These are phyloP conservation scores for Micromys minutus DNA, from an alignment of 2,113 vertebrate species.

Conservation along the genomic window DNA sequence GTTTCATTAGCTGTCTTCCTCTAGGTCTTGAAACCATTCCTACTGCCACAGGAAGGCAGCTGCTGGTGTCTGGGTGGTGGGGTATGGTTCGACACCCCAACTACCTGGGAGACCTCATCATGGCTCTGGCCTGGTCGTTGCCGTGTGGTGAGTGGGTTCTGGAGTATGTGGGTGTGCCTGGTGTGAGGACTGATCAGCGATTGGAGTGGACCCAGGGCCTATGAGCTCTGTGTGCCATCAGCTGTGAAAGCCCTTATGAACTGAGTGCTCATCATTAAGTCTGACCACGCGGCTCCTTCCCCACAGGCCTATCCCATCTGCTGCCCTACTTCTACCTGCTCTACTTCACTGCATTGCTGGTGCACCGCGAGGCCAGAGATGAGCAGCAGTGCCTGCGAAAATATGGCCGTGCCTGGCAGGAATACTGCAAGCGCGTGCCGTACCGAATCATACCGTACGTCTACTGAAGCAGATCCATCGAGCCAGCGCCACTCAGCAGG, in stretches of 20 bases:
- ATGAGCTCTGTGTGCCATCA: not conserved
- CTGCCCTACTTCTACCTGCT: constrained; percentile 93
- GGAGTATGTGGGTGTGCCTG: too few species aligned
- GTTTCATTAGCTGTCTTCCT: not conserved
- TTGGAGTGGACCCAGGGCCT: not conserved
- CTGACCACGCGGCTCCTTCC: not conserved
- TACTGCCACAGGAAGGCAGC: constrained; percentile 91
- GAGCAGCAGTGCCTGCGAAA: constrained; percentile 91
- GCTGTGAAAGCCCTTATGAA: not conserved
- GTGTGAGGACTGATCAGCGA: not conserved
- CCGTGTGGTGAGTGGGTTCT: constrained; percentile 90
- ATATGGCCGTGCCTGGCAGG: constrained; percentile 91
- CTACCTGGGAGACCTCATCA: constrained; percentile 93
- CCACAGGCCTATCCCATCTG: constrained; percentile 88
- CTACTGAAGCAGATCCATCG: constrained; percentile 82
- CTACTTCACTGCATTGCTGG: constrained; percentile 90
- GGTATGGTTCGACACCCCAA: constrained; percentile 94
- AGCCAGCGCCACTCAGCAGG: not conserved
- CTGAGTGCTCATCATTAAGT: not conserved
- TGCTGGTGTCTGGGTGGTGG: constrained; percentile 96
- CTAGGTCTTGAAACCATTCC: constrained; percentile 91
- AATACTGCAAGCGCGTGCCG: constrained; percentile 91
- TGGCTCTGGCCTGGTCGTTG: constrained; percentile 95
- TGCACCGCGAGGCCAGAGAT: constrained; percentile 92
- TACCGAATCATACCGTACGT: constrained; percentile 93